Evolutionary conservation across 2,113 vertebrate genomes (phyloP).

Genomic region (Pseudorectes ferrugineus): DNA sequence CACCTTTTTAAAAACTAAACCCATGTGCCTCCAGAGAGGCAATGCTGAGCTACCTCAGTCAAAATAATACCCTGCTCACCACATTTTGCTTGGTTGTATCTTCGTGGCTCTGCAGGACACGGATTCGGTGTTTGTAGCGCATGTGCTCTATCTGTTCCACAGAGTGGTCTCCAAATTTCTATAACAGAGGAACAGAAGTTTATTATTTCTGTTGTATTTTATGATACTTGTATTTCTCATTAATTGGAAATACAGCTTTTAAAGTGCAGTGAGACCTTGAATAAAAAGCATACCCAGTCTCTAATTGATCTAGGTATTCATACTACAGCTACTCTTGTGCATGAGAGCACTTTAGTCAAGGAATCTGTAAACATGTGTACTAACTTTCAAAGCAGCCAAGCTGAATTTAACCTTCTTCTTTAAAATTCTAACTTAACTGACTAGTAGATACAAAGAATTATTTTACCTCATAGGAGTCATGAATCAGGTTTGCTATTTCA

Average conservation of each 20-base stretch:
- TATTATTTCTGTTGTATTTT: not conserved
- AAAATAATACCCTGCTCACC: conserved; percentile 68
- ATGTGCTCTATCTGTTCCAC: conserved; percentile 89
- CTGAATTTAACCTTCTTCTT: not conserved
- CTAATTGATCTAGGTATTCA: not conserved
- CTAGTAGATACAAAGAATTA: not conserved
- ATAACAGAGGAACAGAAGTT: not conserved
- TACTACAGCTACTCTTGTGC: not conserved
- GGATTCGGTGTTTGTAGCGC: conserved; percentile 88
- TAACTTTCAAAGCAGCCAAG: not conserved
- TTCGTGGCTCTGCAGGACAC: conserved; percentile 89
- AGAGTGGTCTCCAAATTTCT: conserved; percentile 91
- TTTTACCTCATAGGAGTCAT: conserved; percentile 86
- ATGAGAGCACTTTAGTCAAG: not conserved
- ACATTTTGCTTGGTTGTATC: conserved; percentile 93
- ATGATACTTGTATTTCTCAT: not conserved
- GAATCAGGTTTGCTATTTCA: conserved; percentile 87
- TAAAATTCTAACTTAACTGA: not conserved
- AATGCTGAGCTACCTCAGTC: not conserved
- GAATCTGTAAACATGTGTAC: not conserved
- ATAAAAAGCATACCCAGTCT: not conserved
- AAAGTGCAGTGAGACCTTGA: not conserved
- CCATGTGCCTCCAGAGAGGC: not conserved
- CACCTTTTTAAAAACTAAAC: not conserved
- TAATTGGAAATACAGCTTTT: not conserved